Conservation (phyloP, 2,113 vertebrate genomes). For the Apistogramma diplotaenia region DNA sequence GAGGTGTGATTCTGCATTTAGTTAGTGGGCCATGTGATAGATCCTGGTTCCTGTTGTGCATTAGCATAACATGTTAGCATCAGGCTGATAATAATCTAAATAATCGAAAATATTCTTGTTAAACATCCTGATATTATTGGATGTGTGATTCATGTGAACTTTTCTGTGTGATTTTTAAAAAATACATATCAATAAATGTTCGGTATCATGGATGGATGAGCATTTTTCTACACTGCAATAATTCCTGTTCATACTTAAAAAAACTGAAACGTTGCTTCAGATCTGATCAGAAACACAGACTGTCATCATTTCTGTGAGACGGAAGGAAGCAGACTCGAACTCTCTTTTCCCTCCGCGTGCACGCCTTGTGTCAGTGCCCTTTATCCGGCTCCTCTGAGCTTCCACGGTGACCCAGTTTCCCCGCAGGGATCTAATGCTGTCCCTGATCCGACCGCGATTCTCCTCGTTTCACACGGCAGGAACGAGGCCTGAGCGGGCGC, state of each 20-base stretch:
- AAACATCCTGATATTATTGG: not conserved
- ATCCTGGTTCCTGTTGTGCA: not conserved
- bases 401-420: constrained; percentile 41
- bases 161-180: too few relatives aligned
- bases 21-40: not conserved
- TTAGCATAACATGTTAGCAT: too few relatives aligned
- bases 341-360: not conserved
- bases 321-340: too few relatives aligned
- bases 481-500: not conserved
- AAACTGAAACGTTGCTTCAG: too few relatives aligned
- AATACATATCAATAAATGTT: too few relatives aligned
- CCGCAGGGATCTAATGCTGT: not conserved
- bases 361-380: not conserved
- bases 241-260: not conserved
- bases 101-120: not conserved
- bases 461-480: not conserved
- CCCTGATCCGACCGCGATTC: not conserved
- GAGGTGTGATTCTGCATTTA: not conserved
- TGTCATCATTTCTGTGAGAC: not conserved
- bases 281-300: not conserved
- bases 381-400: not conserved
- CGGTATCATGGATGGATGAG: too few relatives aligned
- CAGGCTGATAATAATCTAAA: not conserved
- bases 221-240: too few relatives aligned
- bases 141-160: too few relatives aligned